Base-by-base conservation (phyloP, 2,113 vertebrate genomes). In the Rhipidura dahli region DNA sequence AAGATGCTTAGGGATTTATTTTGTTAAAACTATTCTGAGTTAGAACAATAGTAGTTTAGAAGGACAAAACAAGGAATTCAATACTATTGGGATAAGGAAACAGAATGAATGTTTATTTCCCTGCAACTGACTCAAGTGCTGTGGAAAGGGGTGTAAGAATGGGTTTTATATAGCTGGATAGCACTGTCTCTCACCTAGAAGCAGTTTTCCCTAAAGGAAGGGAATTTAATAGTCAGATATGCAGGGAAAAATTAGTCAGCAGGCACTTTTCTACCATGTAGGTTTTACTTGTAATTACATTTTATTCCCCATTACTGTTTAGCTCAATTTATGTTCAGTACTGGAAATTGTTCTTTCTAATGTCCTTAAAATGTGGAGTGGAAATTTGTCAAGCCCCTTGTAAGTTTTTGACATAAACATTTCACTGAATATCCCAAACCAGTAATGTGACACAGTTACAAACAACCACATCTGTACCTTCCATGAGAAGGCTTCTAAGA, bases 1-100 rank as follows among this genome's bases (percentile, higher is more conserved):
- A 95, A 94, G 40, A 60, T 85, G 57, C 65, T 94, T 76, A 94
- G 65, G 60, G 53, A 76, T 85, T 88, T 85, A 75, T 71, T 94
- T 68, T 56, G 40, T 68, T 93, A 70, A 91, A 94, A 89, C 57
- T 93, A 51, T 71, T 84, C 51, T 71, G 35, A 31, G 12, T 93
- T 63, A 68, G 33, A 93, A 68, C 44, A 94, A 60, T 31, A 79
- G 39, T 59, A 49, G 35, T 73, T 73, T 44, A 73, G 33, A 65
- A 68, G 33, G 42, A 47, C 45, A 49, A 86, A 76, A 63, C 18
- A 33, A 70, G 40, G 17, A 83, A 45, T 14, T 44, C 33, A 19
- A 1, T n/a, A 7, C 26, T 63, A 11, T 11, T 60, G 33, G 28
- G 7, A 33, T 66, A 61, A 50, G 23, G 18, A 50, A 57, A 40